Evolutionary conservation across 2,797 vertebrate genomes (phyloP), one percentile per base, ranked within the genome.

Genomic region (Echiichthys vipera): DNA sequence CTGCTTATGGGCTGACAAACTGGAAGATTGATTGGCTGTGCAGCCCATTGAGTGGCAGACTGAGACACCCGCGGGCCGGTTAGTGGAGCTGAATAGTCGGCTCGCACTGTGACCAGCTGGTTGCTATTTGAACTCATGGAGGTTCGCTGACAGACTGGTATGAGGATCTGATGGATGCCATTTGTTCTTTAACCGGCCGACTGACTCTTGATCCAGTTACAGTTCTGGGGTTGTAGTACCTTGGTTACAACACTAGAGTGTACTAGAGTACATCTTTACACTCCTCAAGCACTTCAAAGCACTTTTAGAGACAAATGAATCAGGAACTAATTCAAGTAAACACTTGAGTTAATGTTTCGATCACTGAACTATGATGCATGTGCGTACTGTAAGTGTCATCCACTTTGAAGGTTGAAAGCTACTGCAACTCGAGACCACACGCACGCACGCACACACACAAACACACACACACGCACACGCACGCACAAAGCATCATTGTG

Each of bases 401-500:
- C 45, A 27, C 39, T 62, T n/a, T 56, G 34, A 64, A 49, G 70
- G 55, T 57, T 77, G 42, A 72, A 68, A 40, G 58, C 43, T 46
- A 30, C 30, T 70, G 62, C 18, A 78, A 81, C 30, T 15, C 0
- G 8, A 53, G 74, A 71, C 50, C 61, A 47, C 56, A 63, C 47
- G 45, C 12, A 45, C 36, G 22, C 36, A 43, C 32, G 36, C 58
- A 49, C 22, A 50, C 56, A 40, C 27, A 51, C 63, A 43, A 18
- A 72, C 55, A 45, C 32, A 63, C 36, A 66, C 47, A 63, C 24
- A 40, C 20, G 13, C 15, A 40, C 22, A 12, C 5, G 64, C 6
- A 57, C 12, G 65, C 58, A 73, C 54, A 87, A 34, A 78, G 59
- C 62, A 56, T 84, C 65, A 80, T 82, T 91, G 90, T 91, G 46